These are phyloP conservation scores for Tenthredo notha DNA, from an alignment of 2,888 invertebrate species.

Conservation along the genomic window DNA sequence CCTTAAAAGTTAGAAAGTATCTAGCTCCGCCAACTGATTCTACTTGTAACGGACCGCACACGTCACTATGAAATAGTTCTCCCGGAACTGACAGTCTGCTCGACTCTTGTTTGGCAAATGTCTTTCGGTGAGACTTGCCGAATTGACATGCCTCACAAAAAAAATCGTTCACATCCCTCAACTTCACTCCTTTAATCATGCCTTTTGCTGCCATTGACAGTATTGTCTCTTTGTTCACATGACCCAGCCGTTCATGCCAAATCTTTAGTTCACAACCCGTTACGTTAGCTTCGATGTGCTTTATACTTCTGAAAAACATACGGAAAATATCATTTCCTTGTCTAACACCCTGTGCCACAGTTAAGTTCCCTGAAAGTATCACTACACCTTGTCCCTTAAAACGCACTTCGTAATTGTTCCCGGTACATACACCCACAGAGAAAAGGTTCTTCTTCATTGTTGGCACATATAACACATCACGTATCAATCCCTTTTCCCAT, in stretches of 20 bases:
- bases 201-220: constrained; percentile 55
- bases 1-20: constrained; percentile 13
- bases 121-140: not conserved
- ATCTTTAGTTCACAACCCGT: constrained; percentile 40
- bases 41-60: constrained; percentile 12
- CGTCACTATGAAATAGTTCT: constrained; percentile 33
- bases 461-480: constrained; percentile 62
- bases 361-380: constrained; percentile 19
- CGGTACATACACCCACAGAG: constrained; percentile 59
- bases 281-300: not conserved
- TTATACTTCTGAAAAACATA: constrained; percentile 54
- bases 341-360: constrained; percentile 55
- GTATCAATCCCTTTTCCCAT: constrained; percentile 56
- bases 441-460: constrained; percentile 62
- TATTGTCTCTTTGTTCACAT: constrained; percentile 59
- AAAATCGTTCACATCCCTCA: constrained; percentile 55
- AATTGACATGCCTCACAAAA: constrained; percentile 55
- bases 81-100: not conserved
- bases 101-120: not conserved
- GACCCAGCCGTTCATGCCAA: constrained; percentile 62
- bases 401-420: constrained; percentile 54
- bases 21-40: constrained; percentile 21
- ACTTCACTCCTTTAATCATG: constrained; percentile 54
- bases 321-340: constrained; percentile 58
- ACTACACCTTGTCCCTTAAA: constrained; percentile 52